Percentiles rank a stretch among this genome's conserved stretches.
These are phyloP conservation scores for Neotoxoptera formosana DNA, from an alignment of 1,140 invertebrate genomes.

Conservation along the genomic window DNA sequence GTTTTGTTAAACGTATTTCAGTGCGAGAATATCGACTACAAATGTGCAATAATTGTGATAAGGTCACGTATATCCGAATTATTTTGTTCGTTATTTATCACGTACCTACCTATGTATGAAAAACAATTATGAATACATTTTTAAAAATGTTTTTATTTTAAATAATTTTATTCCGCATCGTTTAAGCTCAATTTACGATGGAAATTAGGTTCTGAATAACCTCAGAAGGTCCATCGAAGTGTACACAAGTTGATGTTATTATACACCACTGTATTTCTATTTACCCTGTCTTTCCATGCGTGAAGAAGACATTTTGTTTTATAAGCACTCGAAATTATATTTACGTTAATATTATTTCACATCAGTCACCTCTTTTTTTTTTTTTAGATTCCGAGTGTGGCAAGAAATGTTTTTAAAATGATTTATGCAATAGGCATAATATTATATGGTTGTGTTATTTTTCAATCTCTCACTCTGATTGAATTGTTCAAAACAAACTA, in stretches of 20 bases:
- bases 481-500: not conserved
- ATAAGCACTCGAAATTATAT: conserved; percentile 15
- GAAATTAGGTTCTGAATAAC: conserved; percentile 3
- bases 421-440: not conserved
- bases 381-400: not conserved
- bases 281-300: conserved; percentile 17
- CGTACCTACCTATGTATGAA: not conserved
- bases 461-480: not conserved
- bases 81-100: not conserved
- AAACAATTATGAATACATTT: not conserved
- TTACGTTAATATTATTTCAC: conserved; percentile 36
- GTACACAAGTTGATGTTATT: conserved; percentile 29
- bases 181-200: not conserved
- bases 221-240: conserved; percentile 6
- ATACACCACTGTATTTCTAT: conserved; percentile 12
- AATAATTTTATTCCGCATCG: not conserved
- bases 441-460: conserved; percentile 12
- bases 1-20: not conserved
- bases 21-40: not conserved
- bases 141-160: not conserved
- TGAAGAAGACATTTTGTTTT: conserved; percentile 26
- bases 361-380: conserved; percentile 15
- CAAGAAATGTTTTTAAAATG: not conserved
- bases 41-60: not conserved
- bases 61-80: not conserved